Evolutionary conservation across 2,888 invertebrate genomes (phyloP).

Genomic region (Xanthia icteritia): DNA sequence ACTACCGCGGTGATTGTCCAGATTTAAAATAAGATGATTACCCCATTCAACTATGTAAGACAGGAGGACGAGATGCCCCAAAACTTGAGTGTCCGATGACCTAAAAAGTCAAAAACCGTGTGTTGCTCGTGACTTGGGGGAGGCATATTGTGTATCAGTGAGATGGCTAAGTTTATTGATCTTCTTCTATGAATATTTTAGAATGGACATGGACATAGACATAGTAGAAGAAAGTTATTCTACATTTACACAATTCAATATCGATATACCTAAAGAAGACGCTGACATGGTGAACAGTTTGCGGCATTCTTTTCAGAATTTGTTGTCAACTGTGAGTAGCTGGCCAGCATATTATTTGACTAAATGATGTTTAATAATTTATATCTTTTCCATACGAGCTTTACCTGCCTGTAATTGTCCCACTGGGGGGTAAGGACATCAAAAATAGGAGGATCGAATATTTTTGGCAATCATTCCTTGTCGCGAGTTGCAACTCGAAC

Average conservation of each 20-base stretch:
- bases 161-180: background rate
- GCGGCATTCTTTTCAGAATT: slow-evolving; percentile 94
- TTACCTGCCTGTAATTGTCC: background rate
- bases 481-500: background rate
- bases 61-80: background rate
- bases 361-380: background rate
- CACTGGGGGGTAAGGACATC: background rate
- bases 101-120: background rate
- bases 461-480: background rate
- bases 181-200: slow-evolving; percentile 48
- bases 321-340: slow-evolving; percentile 92
- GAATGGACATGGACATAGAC: slow-evolving; percentile 94
- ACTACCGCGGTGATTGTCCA: background rate
- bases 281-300: slow-evolving; percentile 94
- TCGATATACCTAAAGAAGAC: slow-evolving; percentile 94
- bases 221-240: slow-evolving; percentile 95
- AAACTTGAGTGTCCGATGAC: background rate
- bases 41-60: background rate
- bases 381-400: background rate
- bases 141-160: background rate
- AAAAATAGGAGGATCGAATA: background rate
- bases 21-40: background rate
- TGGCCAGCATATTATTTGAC: background rate
- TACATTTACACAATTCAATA: slow-evolving; percentile 92
- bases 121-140: too few species aligned